phyloP scores from a whole-genome alignment of 2,888 invertebrate genomes.

The Scaeva pyrastri region DNA sequence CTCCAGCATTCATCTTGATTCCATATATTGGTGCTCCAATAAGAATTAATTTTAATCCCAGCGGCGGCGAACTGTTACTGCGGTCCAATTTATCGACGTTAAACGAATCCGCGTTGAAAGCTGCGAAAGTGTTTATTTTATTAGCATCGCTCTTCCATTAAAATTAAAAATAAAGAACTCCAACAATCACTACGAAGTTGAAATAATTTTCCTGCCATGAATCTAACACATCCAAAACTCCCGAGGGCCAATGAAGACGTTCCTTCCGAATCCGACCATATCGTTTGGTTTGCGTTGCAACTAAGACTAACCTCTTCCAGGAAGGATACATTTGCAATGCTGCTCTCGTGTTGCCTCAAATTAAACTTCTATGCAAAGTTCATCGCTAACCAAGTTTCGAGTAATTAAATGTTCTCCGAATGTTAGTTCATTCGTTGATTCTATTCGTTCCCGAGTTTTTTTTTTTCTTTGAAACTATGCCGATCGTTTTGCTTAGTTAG shows the following conservation, averaged over 20 bases:
- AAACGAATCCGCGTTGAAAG: too few relatives aligned
- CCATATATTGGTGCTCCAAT: too few relatives aligned
- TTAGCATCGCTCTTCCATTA: too few relatives aligned
- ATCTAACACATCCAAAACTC: background rate
- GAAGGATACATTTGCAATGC: constrained; percentile 17
- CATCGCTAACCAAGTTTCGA: constrained; percentile 53
- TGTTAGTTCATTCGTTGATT: constrained; percentile 26
- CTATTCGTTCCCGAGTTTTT: background rate
- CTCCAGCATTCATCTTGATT: too few relatives aligned
- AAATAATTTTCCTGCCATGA: background rate
- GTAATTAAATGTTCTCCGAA: constrained; percentile 69
- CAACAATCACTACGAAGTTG: too few relatives aligned
- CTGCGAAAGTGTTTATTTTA: too few relatives aligned
- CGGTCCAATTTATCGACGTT: too few relatives aligned
- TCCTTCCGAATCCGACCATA: background rate
- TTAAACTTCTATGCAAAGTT: constrained; percentile 62
- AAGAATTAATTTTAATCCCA: too few relatives aligned
- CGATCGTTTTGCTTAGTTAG: constrained; percentile 41
- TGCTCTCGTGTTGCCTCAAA: constrained; percentile 38
- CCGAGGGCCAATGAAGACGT: background rate
- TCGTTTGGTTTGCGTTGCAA: background rate
- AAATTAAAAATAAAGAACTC: too few relatives aligned
- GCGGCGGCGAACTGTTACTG: too few relatives aligned
- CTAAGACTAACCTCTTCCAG: too few relatives aligned
- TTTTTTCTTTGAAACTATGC: background rate